Conservation (phyloP, 2,797 vertebrate genomes). For the Trachurus trachurus region DNA sequence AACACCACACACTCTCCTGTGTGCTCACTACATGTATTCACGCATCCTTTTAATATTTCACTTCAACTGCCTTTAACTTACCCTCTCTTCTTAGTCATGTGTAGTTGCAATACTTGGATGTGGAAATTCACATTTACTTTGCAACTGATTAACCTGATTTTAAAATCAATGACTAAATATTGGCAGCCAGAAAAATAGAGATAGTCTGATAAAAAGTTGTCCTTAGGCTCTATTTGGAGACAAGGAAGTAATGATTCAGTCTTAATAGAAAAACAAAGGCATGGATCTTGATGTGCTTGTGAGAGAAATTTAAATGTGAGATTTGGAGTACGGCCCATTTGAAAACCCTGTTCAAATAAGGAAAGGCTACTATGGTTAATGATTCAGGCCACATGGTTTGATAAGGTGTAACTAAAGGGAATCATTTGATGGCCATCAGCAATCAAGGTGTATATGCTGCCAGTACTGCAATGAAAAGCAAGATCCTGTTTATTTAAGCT, state of each 20-base stretch:
- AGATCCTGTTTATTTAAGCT: not conserved
- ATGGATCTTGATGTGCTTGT: not conserved
- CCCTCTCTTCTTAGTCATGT: not conserved
- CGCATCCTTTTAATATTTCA: not conserved
- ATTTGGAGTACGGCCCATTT: not conserved
- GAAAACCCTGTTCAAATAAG: not conserved
- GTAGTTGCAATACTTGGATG: not conserved
- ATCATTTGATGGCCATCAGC: not conserved
- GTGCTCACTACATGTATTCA: not conserved
- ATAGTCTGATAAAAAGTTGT: not conserved
- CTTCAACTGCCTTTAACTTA: not conserved
- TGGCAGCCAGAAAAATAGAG: not conserved
- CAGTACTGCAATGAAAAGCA: not conserved
- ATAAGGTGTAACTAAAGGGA: not conserved
- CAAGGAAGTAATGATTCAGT: no score
- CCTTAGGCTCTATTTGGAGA: no score
- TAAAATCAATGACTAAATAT: not conserved
- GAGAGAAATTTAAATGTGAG: not conserved
- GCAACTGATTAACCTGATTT: not conserved
- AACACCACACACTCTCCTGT: not conserved
- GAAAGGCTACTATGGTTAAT: not conserved
- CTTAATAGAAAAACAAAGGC: no score
- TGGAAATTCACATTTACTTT: not conserved
- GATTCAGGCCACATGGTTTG: not conserved
- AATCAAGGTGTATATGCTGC: not conserved